Evolutionary conservation across 2,888 invertebrate genomes (phyloP), one percentile per base, ranked within the genome.

Genomic region (Caenorhabditis panamensis): DNA sequence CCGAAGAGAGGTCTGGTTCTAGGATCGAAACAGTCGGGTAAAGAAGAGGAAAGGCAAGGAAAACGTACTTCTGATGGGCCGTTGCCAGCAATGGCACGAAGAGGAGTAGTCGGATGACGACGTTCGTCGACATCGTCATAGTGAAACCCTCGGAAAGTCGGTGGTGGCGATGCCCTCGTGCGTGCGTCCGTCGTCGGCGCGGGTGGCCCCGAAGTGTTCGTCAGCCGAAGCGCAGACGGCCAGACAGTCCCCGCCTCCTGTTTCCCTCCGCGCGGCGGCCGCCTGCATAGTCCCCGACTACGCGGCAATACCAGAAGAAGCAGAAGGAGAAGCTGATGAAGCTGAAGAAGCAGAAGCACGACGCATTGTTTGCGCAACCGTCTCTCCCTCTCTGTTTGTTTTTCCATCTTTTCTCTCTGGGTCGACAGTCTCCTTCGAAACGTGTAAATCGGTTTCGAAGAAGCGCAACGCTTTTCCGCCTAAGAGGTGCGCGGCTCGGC

Each of bases 341-440:
- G 41, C 18, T 44, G 41, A 18, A 51, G 53, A 51, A 51, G 49
- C n/a, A 37, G 54, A 44, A 58, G 66, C 64, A 75, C 64, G 64
- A 75, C 75, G 61, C 64, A 67, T 22, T 75, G 67, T 75, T 75
- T 75, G 75, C 75, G 66, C 58, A 67, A 75, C 53, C 24, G 54
- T 13, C n/a, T n/a, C n/a, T n/a, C n/a, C n/a, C 16, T 54, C 47
- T 18, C 66, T 58, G 47, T 64, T 73, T 73, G 62, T 63, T 72
- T 72, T 72, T 47, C 11, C 66, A 26, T 44, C 72, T 20, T 54
- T 44, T n/a, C n/a, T 47, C 28, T 18, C 28, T 36, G 51, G 58
- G 36, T 58, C 58, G 58, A 18, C 31, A 13, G 28, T 28, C 58
- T 44, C 59, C 47, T 24, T 36, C 13, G 51, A 71, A 71, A 71